Conservation (phyloP, 2,888 invertebrate genomes). For the Alcis repandata region DNA sequence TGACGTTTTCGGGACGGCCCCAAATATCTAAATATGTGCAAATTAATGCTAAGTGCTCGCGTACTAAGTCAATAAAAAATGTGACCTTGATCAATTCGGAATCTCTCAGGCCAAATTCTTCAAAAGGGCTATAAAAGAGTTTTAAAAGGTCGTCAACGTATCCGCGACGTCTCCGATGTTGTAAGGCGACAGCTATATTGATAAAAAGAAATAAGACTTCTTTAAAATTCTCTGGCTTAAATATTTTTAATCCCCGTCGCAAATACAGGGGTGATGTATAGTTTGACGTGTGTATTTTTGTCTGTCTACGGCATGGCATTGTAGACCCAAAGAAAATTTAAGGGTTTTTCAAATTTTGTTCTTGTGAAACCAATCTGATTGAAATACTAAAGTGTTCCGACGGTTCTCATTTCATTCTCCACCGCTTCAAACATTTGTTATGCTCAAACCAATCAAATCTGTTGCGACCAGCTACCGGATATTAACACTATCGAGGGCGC, state of each 20-base stretch:
- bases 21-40: neutral
- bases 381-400: constrained; percentile 44
- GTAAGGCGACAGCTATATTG: too few relatives aligned
- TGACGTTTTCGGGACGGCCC: constrained; percentile 2
- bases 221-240: constrained; percentile 1
- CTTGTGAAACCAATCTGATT: constrained; percentile 7
- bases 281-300: too few relatives aligned
- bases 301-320: too few relatives aligned
- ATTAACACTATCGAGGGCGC: constrained; percentile 69
- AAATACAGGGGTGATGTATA: too few relatives aligned
- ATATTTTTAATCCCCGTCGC: too few relatives aligned
- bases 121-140: too few relatives aligned
- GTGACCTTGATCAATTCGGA: constrained; percentile 2
- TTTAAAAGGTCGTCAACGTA: too few relatives aligned
- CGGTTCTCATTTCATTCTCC: constrained; percentile 49
- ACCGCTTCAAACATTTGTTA: constrained; percentile 52
- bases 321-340: too few relatives aligned
- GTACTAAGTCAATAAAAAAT: neutral
- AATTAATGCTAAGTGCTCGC: neutral
- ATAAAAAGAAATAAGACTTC: too few relatives aligned
- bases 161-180: too few relatives aligned
- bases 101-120: neutral
- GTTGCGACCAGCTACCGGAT: constrained; percentile 62
- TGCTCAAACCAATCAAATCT: constrained; percentile 58
- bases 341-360: too few relatives aligned